phyloP scores from a whole-genome alignment of 2,888 invertebrate species.

The Tanypteryx hageni region DNA sequence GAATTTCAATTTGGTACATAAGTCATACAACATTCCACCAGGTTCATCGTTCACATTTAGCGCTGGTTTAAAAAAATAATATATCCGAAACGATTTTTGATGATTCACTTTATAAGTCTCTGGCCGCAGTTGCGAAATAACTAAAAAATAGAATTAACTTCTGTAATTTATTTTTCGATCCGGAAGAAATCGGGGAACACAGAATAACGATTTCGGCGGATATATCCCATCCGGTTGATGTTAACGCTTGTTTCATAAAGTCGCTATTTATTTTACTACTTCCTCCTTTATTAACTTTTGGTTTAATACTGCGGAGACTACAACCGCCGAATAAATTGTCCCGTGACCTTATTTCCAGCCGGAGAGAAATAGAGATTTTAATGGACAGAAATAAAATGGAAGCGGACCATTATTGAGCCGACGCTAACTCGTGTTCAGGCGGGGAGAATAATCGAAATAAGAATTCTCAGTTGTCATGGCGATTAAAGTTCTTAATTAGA shows the following conservation, averaged over 20 bases:
- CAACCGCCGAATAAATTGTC: constrained; percentile 19
- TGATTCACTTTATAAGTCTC: too few relatives aligned
- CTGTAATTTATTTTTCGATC: too few relatives aligned
- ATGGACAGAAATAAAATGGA: constrained; percentile 4
- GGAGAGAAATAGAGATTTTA: not conserved
- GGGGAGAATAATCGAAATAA: not conserved
- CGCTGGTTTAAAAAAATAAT: too few relatives aligned
- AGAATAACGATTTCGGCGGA: not conserved
- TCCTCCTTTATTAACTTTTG: constrained; percentile 18
- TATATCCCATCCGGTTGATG: not conserved
- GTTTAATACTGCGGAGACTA: constrained; percentile 5
- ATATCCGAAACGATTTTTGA: too few relatives aligned
- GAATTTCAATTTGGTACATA: too few relatives aligned
- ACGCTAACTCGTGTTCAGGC: not conserved
- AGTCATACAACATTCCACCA: too few relatives aligned
- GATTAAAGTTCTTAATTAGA: constrained; percentile 21
- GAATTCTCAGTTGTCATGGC: not conserved
- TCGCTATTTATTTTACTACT: not conserved
- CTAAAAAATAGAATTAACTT: too few relatives aligned
- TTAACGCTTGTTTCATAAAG: not conserved
- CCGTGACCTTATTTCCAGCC: not conserved
- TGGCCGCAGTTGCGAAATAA: too few relatives aligned
- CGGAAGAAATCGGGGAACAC: not conserved
- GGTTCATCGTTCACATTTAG: too few relatives aligned
- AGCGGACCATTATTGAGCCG: not conserved